Evolutionary conservation across 2,888 invertebrate species (phyloP), one percentile per base, ranked within the genome.

Genomic region (Hydrotaea cyrtoneurina): DNA sequence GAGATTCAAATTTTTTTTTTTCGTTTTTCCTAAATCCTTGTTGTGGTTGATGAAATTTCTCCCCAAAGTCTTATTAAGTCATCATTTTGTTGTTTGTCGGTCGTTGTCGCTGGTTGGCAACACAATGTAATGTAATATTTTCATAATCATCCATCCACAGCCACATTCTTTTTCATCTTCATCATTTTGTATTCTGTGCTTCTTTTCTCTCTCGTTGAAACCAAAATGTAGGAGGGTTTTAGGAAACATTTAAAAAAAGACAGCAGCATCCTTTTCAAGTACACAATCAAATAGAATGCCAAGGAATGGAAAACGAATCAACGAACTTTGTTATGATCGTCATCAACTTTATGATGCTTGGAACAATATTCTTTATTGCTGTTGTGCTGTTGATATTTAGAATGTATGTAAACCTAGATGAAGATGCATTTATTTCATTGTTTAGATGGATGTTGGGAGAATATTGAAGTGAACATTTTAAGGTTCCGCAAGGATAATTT

Each of bases 51-150:
- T 39, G 39, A 39, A 39, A 26, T 15, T 26, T 15, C 59, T 15
- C 55, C 21, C 26, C 23, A 23, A 26, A 26, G 26, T 26, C 59
- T 59, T 23, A 59, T 59, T 59, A 59, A 26, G 59, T 59, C 59
- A 26, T 59, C 23, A 59, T 59, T 23, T 23, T 15, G 15, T 26
- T 59, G 59, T 59, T 59, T 15, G 23, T 15, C 11, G 15, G 59
- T 59, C 21, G 53, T 31, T 31, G 31, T 31, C 31, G 2, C 19
- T 53, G 53, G n/a, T 55, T 55, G 19, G 55, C 13, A 59, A 26
- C 26, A 26, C 26, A 59, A 59, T 59, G 59, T 59, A 59, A 59
- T 59, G 26, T 59, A 59, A 23, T 57, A 57, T 57, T 57, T 57
- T 59, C 59, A 13, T 15, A 23, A 59, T 23, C 26, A 26, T 59